Evolutionary conservation across 2,888 invertebrate species (phyloP), one percentile per base, ranked within the genome.

Genomic region (Agonopterix heracliana): DNA sequence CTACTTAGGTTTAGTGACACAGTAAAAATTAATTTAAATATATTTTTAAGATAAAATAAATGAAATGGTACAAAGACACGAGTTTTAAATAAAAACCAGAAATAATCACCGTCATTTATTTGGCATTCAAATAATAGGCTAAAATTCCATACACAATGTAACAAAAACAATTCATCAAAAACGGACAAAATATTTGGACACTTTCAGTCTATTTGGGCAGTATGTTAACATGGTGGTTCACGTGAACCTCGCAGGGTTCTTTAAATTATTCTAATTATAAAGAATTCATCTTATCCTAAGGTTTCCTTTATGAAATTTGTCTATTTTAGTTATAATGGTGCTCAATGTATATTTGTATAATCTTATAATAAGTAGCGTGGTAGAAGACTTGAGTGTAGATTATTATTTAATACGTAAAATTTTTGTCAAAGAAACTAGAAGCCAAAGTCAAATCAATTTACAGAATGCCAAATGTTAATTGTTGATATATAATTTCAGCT

Each of bases 1-100:
- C 87, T 99, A 96, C 78, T 88, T 99, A 70, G 99, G 99, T 66
- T 85, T 93, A 70, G 92, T 92, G 54, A 87, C 88, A 55, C 88
- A 88, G 59, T 88, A 52, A n/a, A 13, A 11, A 26, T 41, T 34
- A 48, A 45, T 12, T 11, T 46, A 46, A 41, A 41, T 10, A n/a
- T 14, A 48, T 36, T 50, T 45, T 51, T 38, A 40, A 14, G 9
- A 38, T 38, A 14, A 26, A 56, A 50, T 13, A 51, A 52, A 54
- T 51, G 51, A 53, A 47, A 44, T 48, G 41, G n/a, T 42, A 49
- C 42, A 45, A 49, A 45, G 49, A 50, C 43, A 26, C 47, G 45
- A 41, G 35, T 40, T 50, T 34, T 50, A 42, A 26, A 26, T 26
- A 49, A 40, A 26, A 44, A 44, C 17, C 43, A 26, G 26, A 26